Percentiles rank a stretch among this genome's conserved stretches.
phyloP scores from a whole-genome alignment of 2,797 vertebrate species.

The Xenopus petersii region DNA sequence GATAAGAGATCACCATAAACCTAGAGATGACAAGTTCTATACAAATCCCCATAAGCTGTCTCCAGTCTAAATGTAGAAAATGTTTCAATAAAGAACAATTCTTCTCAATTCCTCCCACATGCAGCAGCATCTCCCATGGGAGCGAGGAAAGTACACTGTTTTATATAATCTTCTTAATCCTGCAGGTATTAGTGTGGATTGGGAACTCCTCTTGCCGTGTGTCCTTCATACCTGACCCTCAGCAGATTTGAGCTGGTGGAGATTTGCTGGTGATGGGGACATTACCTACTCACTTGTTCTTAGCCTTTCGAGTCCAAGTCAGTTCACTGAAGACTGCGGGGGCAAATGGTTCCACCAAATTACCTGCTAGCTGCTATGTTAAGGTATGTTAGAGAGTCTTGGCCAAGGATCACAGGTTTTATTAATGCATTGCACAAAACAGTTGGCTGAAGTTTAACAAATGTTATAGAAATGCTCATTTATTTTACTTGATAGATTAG shows the following conservation, averaged over 20 bases:
- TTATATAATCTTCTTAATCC: slow-evolving; percentile 87
- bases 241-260: slow-evolving; percentile 52
- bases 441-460: too few relatives aligned
- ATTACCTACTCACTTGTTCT: slow-evolving; percentile 56
- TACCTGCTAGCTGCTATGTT: slow-evolving; percentile 3
- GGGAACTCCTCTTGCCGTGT: slow-evolving; percentile 68
- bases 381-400: slow-evolving; percentile 30
- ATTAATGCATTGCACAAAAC: too few relatives aligned
- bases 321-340: slow-evolving; percentile 19
- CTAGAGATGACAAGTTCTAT: background rate
- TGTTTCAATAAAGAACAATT: slow-evolving; percentile 13
- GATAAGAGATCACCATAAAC: too few relatives aligned
- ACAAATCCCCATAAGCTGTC: background rate
- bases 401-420: too few relatives aligned
- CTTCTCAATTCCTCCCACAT: slow-evolving; percentile 34
- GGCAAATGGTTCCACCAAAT: slow-evolving; percentile 30
- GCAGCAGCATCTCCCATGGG: slow-evolving; percentile 17
- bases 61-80: slow-evolving; percentile 11
- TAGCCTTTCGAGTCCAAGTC: slow-evolving; percentile 8
- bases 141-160: slow-evolving; percentile 51
- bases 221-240: slow-evolving; percentile 77
- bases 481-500: too few relatives aligned
- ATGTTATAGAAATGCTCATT: too few relatives aligned
- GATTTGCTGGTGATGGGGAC: slow-evolving; percentile 58
- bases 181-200: slow-evolving; percentile 82